Base-by-base conservation (phyloP, 1,140 invertebrate genomes). In the Anadara kagoshimensis region DNA sequence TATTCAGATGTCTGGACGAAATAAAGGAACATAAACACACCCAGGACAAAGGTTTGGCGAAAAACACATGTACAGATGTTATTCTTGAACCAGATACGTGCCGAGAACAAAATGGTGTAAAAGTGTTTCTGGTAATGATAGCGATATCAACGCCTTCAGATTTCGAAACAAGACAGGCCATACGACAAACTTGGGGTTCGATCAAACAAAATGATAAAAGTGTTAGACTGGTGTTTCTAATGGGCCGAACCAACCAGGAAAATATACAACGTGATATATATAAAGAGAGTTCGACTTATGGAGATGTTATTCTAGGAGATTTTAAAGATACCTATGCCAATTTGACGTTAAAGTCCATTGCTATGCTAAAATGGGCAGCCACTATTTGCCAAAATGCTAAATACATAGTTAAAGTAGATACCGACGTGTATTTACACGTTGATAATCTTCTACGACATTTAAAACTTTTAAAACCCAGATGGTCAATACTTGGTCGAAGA, bases 261-360 rank as follows among this genome's bases (percentile, higher is more conserved):
- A 5, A 26, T 16, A 45, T 45, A 14, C 45, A 45, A 45, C 14
- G 22, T 24, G 45, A 63, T 18, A 22, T 63, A 4, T n/a, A 49
- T n/a, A 1, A 0, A 18, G 61, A 63, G 16, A 26, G 36, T 18
- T 20, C 0, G 43, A 63, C 36, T 20, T 63, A 63, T 45, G 45
- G 45, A 22, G 61, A 63, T 41, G 24, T 63, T 22, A 24, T 63
- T 2, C 4, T 45, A 18, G 45, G 41, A 41, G 61, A 63, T 45
- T 63, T 45, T 14, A 49, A 0, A 16, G 61, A 63, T 10, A 47
- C 43, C 7, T 63, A 63, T 24, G 20, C 45, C 61, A 63, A 63
- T 22, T 44, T 63, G 22, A 63, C 61, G 10, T 44, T 63, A 2
- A 63, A 63, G n/a, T 44, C 61, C 43, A 63, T 45, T 14, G 45